These are phyloP conservation scores for Thereva unica DNA, from an alignment of 2,888 invertebrate species.

Conservation along the genomic window DNA sequence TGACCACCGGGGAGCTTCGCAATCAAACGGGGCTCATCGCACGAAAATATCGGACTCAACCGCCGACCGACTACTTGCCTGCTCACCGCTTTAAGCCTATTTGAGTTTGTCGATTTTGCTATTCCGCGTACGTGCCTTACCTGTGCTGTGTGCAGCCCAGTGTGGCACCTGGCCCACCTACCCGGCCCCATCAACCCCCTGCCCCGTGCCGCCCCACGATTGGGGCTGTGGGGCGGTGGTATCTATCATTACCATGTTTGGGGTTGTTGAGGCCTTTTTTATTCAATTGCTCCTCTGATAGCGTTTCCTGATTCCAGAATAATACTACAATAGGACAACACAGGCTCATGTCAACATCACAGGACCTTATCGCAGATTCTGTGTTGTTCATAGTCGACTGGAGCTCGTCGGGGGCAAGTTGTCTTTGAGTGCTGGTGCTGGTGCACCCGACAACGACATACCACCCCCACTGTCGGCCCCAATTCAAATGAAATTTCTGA, in stretches of 20 bases:
- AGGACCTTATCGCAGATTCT: slow-evolving; percentile 9
- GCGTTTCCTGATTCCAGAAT: slow-evolving; percentile 1
- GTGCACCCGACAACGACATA: too few species aligned
- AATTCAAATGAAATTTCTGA: background rate
- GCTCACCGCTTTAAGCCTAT: slow-evolving; percentile 19
- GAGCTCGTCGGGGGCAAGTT: background rate
- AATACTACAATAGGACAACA: background rate
- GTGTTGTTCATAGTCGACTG: background rate
- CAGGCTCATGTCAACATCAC: slow-evolving; percentile 18
- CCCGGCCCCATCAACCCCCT: too few species aligned
- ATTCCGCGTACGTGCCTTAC: slow-evolving; percentile 19
- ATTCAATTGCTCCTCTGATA: slow-evolving; percentile 20
- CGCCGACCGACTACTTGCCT: slow-evolving; percentile 6
- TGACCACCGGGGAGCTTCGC: slow-evolving; percentile 18
- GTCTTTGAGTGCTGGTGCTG: slow-evolving; percentile 17
- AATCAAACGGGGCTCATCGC: slow-evolving; percentile 9
- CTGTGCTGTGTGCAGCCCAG: background rate
- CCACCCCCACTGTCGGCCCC: too few species aligned
- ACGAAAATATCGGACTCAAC: background rate
- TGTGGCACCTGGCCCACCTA: background rate
- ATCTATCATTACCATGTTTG: slow-evolving; percentile 29
- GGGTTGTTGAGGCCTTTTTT: slow-evolving; percentile 17
- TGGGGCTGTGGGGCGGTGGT: slow-evolving; percentile 1
- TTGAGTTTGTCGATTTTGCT: slow-evolving; percentile 28
- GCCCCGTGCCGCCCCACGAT: background rate